Conservation (phyloP, 2,113 vertebrate genomes). For the Microtus ochrogaster region DNA sequence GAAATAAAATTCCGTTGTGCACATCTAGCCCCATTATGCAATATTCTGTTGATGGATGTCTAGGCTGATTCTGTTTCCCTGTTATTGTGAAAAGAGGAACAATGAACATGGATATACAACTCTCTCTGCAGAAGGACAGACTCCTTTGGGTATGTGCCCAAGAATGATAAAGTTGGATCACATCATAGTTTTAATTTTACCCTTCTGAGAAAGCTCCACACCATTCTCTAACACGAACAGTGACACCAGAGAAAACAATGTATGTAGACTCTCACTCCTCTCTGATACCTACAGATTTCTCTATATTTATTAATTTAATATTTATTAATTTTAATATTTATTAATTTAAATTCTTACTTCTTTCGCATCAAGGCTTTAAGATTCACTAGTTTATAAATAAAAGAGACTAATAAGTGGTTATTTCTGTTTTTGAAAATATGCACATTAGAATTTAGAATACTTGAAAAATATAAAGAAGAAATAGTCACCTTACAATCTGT, state of each 20-base stretch:
- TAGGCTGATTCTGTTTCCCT: not conserved
- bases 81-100: not conserved
- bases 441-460: not conserved
- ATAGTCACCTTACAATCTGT: not conserved
- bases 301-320: not conserved
- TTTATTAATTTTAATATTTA: not conserved
- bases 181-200: not conserved
- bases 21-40: not conserved
- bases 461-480: conserved; percentile 43
- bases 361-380: not conserved
- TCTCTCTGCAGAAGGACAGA: not conserved
- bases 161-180: not conserved
- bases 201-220: not conserved
- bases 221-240: not conserved
- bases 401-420: not conserved
- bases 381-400: not conserved
- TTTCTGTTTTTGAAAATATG: not conserved
- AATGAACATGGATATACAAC: not conserved
- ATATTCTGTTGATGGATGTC: not conserved
- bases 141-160: not conserved
- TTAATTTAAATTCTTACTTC: not conserved
- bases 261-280: not conserved
- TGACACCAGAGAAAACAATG: not conserved
- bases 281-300: not conserved
- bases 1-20: not conserved